These are phyloP conservation scores for Luperina nickerlii DNA, from an alignment of 2,888 invertebrate genomes.

Conservation along the genomic window DNA sequence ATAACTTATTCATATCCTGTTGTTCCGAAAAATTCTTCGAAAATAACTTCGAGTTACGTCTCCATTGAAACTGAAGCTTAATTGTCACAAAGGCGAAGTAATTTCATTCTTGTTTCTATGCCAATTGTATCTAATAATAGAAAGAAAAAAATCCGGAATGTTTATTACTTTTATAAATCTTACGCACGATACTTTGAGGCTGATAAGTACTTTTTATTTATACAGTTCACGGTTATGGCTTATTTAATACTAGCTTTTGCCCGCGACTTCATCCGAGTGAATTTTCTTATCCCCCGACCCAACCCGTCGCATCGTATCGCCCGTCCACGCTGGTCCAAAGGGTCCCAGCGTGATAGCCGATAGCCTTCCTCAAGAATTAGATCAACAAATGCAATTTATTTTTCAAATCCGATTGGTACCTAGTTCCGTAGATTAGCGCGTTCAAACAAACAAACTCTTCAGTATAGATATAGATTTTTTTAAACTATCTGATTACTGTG, in stretches of 20 bases:
- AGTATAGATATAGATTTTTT: neutral
- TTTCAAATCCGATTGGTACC: neutral
- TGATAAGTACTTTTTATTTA: neutral
- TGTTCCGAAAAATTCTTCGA: slow-evolving; percentile 4
- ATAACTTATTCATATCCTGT: slow-evolving; percentile 3
- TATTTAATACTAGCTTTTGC: neutral
- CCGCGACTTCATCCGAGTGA: neutral
- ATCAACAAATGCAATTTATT: neutral
- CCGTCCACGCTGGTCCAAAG: too few species aligned
- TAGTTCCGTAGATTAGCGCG: neutral
- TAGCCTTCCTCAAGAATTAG: neutral
- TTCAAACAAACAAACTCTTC: neutral
- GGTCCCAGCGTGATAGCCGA: neutral
- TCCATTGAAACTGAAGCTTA: slow-evolving; percentile 19
- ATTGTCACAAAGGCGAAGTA: slow-evolving; percentile 29
- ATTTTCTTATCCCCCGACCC: neutral
- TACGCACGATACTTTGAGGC: neutral
- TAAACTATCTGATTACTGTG: neutral
- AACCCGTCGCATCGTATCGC: neutral
- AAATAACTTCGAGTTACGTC: slow-evolving; percentile 29
- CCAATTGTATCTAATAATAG: neutral
- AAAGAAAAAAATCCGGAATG: neutral
- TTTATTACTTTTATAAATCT: neutral
- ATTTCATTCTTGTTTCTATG: slow-evolving; percentile 10
- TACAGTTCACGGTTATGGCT: neutral